Base-by-base conservation (phyloP, 2,888 invertebrate genomes). In the Drosophila mettleri region DNA sequence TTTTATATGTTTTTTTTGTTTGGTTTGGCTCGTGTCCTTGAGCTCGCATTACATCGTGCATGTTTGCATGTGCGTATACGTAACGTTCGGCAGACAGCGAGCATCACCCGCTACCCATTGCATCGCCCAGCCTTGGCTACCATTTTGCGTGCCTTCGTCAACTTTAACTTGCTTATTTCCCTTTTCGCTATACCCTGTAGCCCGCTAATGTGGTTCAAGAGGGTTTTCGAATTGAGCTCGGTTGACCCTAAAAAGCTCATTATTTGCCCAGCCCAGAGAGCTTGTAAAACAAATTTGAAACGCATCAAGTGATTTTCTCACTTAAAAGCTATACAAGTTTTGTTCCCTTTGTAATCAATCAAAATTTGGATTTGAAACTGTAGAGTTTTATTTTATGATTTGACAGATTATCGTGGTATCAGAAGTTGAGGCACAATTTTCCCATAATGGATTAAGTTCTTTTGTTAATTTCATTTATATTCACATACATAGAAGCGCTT, bases 11-110 rank as follows among this genome's bases (percentile, higher is more conserved):
- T 38, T 33, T 22, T 34, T 54, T 54, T 53, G 46, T 51, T 58
- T 65, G 67, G 55, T 63, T 49, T 49, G 63, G 51, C 36, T 33
- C 55, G 80, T 74, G 78, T 78, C 78, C 78, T 79, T 79, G 81
- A 80, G 81, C 81, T 66, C 61, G 81, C 78, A 80, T 79, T 79
- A 71, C 78, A 78, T 77, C 55, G 74, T 60, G 43, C 58, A 39
- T 45, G 45, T 65, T 34, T 48, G 46, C 43, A 24, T 66, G 38
- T 39, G 51, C 57, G 66, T 65, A 71, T 45, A 62, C 24, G 27
- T 41, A 41, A 49, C 33, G 22, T 31, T 27, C 39, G 36, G 53
- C 18, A 54, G 33, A 53, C 48, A 24, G 49, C 48, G 33, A 1
- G 2, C 46, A 12, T 12, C 18, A 4, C 46, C 29, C 46, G 46